These are phyloP conservation scores for Papilio aristodemus DNA, from an alignment of 1,140 invertebrate genomes.

Conservation along the genomic window DNA sequence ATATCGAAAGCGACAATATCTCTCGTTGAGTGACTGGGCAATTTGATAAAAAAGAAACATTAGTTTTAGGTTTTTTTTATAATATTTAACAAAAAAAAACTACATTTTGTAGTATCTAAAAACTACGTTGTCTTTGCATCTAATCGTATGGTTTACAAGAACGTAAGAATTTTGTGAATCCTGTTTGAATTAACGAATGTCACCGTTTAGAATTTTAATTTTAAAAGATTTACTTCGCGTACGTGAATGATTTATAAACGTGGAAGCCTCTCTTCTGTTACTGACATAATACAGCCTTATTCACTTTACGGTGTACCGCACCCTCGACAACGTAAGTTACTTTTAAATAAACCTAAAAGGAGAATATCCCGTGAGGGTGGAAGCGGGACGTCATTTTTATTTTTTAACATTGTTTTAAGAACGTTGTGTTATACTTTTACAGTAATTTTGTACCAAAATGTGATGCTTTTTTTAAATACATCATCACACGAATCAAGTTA, in stretches of 20 bases:
- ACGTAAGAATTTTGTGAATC: not conserved
- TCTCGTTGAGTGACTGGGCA: conserved; percentile 19
- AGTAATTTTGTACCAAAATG: not conserved
- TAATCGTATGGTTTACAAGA: no score
- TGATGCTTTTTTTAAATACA: no score
- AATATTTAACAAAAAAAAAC: no score
- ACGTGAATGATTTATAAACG: conserved; percentile 13
- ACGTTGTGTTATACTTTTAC: not conserved
- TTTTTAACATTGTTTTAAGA: conserved; percentile 1
- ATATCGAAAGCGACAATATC: conserved; percentile 16
- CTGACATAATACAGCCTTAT: conserved; percentile 13
- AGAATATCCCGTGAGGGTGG: not conserved
- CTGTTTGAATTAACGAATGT: not conserved
- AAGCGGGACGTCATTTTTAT: not conserved
- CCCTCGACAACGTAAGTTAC: conserved; percentile 8
- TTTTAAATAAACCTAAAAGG: conserved; percentile 5
- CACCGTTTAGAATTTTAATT: conserved; percentile 6
- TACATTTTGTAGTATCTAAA: no score
- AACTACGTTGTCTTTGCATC: no score
- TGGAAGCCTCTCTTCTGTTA: not conserved
- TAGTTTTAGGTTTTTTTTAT: no score
- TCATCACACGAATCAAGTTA: no score
- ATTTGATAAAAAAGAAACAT: not conserved
- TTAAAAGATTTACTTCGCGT: conserved; percentile 6
- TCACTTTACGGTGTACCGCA: conserved; percentile 4